phyloP scores from a whole-genome alignment of 2,797 vertebrate genomes.

The Muraenolepis orangiensis region DNA sequence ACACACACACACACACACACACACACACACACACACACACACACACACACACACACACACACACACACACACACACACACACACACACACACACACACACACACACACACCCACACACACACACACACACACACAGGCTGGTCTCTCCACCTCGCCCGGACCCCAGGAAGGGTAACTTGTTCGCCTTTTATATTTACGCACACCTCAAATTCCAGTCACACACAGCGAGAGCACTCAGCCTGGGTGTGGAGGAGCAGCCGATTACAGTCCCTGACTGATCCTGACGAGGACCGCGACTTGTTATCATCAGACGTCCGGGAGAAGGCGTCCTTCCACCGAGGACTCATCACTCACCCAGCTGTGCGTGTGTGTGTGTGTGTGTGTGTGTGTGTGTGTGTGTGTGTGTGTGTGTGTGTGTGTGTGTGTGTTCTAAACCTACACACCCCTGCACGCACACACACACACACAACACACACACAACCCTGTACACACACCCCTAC shows the following conservation, averaged over 20 bases:
- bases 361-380: conserved; percentile 22
- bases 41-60: no score
- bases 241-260: conserved; percentile 31
- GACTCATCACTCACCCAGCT: conserved; percentile 65
- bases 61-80: background rate
- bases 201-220: conserved; percentile 49
- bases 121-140: background rate
- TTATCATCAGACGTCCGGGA: conserved; percentile 58
- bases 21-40: no score
- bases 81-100: no score
- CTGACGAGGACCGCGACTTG: conserved; percentile 43
- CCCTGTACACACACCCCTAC: no score
- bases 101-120: no score
- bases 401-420: no score
- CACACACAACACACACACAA: no score
- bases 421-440: no score
- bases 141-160: background rate
- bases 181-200: conserved; percentile 31
- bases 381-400: no score
- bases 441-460: no score
- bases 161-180: background rate
- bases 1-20: background rate
- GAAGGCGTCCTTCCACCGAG: conserved; percentile 34
- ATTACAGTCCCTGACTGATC: conserved; percentile 54
- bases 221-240: conserved; percentile 45